Base-by-base conservation (phyloP, 37 sponge, comb jelly and placozoan genomes). In the Diacarnus erythraeanus region DNA sequence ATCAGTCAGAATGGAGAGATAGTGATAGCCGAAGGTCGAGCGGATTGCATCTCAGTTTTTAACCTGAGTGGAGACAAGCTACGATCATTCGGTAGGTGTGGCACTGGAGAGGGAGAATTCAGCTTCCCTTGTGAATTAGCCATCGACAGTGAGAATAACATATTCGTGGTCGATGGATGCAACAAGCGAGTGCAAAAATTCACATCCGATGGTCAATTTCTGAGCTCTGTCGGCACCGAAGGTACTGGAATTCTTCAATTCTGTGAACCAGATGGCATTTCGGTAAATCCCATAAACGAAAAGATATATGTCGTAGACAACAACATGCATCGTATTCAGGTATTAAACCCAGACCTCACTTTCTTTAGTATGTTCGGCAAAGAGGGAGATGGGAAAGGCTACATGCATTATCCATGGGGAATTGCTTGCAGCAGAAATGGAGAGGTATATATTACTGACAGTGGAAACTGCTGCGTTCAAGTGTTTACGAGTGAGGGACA, bases 391-490 rank as follows among this genome's bases (percentile, higher is more conserved):
- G 54, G 30, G 26, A 26, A 36, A 44, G 79, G 68, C 38, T 8
- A 56, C 15, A 22, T 80, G 2, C 27, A 59, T 34, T 30, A 71
- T 37, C 80, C 80, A 17, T 35, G 40, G 36, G 80, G 47, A 4
- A 42, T 80, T 8, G 71, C 71, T 21, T 80, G 70, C 40, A 41
- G 47, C 30, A 4, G 0, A 1, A 39, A 27, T 59, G 80, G 80
- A 1, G 69, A 80, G 37, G 71, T 71, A 38, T 80, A 70, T 33
- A 76, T 90, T 2, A 44, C 86, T 36, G 86, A 90, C 30, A 74
- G 58, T 39, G 68, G 60, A 23, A 85, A 76, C 37, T 74, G 82
- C 61, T 29, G 71, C 1, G 64, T 90, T 5, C 78, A 90, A 60
- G 83, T 85, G 2, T 90, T 86, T 82, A 72, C 71, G 12, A 31